Evolutionary conservation across 1,140 invertebrate species (phyloP), one percentile per base, ranked within the genome.

Genomic region (Drosophila carrolli): DNA sequence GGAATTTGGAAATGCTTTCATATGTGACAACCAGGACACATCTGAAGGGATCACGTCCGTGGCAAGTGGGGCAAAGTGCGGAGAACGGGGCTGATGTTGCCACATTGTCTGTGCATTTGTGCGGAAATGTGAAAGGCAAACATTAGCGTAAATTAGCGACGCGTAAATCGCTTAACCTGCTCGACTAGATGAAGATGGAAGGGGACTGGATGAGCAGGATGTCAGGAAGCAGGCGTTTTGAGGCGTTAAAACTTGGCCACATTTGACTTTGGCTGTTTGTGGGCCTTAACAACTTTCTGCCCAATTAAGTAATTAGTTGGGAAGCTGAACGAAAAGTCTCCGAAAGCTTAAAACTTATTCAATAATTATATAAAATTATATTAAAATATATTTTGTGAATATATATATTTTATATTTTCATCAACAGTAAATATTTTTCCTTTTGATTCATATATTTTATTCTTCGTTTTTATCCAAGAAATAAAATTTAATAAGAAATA

Each of bases 131-230:
- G 62, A 83, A 89, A 80, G 72, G 75, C 84, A 83, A 89, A 88
- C 83, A 88, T 88, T 88, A 88, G 75, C 80, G 83, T 73, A 83
- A 89, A 88, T 88, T 88, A 89, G 84, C 84, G 84, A 78, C 67
- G 84, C 84, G 76, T 89, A 89, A 80, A 89, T 83, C 84, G 83
- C 72, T 86, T 88, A 86, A 76, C 79, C 67, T 71, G 67, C 65
- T 70, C 68, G 41, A 53, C 62, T 23, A 59, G 38, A 43, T 13
- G 32, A 8, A 29, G 27, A n/a, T 19, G 51, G 40, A 10, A 10
- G 11, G 43, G 51, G 23, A 10, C 1, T 38, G n/a, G 54, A 11
- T 50, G 48, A 57, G 29, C 60, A 46, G 66, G 44, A 35, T 8
- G 41, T 23, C 43, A 27, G 27, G 40, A 14, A 73, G 38, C 23